phyloP scores from a whole-genome alignment of 1,140 invertebrate species.

The Apis cerana region DNA sequence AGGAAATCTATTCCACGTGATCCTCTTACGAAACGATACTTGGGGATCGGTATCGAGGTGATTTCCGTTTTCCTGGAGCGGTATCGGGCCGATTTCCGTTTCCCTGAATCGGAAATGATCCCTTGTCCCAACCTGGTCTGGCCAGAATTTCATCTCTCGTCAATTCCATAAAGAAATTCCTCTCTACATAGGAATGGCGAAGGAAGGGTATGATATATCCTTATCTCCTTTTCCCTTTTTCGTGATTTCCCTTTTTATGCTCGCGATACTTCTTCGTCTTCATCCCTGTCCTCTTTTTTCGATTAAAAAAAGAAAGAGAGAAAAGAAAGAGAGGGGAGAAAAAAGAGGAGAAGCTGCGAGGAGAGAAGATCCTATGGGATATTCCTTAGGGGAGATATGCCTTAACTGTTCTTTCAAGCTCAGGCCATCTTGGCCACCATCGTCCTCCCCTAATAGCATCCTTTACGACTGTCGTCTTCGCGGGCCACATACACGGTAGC shows the following conservation, averaged over 20 bases:
- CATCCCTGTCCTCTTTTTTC: constrained; percentile 26
- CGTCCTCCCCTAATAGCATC: constrained; percentile 50
- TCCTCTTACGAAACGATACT: neutral
- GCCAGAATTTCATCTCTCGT: neutral
- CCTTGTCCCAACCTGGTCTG: neutral
- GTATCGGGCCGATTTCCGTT: constrained; percentile 3
- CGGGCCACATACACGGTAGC: neutral
- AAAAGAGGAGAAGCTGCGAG: neutral
- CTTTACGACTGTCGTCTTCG: constrained; percentile 66
- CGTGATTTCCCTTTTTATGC: constrained; percentile 36
- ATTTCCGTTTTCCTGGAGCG: neutral
- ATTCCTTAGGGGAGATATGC: constrained; percentile 1
- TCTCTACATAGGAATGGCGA: neutral
- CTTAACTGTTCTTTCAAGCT: constrained; percentile 38
- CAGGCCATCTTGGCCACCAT: constrained; percentile 23
- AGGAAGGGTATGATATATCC: constrained; percentile 1
- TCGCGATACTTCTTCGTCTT: constrained; percentile 55
- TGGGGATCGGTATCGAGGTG: constrained; percentile 1
- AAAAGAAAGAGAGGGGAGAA: neutral
- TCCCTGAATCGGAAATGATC: neutral
- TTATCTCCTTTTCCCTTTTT: neutral
- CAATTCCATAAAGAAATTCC: constrained; percentile 34
- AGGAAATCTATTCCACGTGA: constrained; percentile 19
- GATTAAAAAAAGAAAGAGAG: constrained; percentile 23
- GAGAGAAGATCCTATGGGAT: constrained; percentile 4